These are phyloP conservation scores for Protosalanx chinensis DNA, from an alignment of 2,797 vertebrate species.

Conservation along the genomic window DNA sequence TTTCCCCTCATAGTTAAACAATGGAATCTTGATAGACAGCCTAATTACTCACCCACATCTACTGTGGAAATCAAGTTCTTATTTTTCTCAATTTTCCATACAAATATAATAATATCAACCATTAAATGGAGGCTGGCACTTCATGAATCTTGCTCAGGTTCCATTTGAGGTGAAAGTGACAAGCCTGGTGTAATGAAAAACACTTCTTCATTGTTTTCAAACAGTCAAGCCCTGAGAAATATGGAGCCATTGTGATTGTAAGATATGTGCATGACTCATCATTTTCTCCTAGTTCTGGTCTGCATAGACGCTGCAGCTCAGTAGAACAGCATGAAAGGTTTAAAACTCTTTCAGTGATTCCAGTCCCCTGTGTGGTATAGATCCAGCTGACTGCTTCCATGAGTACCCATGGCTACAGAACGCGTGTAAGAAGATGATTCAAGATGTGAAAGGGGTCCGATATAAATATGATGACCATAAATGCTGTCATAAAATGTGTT, in stretches of 20 bases:
- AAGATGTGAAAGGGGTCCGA: neutral
- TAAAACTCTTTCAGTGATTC: conserved; percentile 3
- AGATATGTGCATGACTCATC: conserved; percentile 30
- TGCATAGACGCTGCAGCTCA: neutral
- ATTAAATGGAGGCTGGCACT: conserved; percentile 2
- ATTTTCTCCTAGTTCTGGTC: conserved; percentile 18
- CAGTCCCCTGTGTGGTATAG: neutral
- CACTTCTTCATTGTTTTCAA: neutral
- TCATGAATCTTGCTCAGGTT: conserved; percentile 4
- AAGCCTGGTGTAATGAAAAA: conserved; percentile 9
- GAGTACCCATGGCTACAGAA: neutral
- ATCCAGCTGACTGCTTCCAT: neutral
- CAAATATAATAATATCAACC: conserved; percentile 6
- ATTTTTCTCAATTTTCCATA: conserved; percentile 13
- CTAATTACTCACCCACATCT: conserved; percentile 25
- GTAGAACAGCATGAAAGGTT: neutral
- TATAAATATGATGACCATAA: neutral
- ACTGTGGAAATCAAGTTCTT: conserved; percentile 21
- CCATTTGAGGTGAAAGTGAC: conserved; percentile 4
- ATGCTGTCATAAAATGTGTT: neutral
- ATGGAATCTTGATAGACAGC: conserved; percentile 17
- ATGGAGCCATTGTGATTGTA: conserved; percentile 20
- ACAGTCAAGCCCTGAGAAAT: conserved; percentile 17
- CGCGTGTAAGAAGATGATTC: neutral
- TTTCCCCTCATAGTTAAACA: conserved; percentile 22